A percentile compares a stretch with the other conserved stretches of the same genome.
Evolutionary conservation across 2,888 invertebrate genomes (phyloP).

Genomic region (Linnaemya tessellans): DNA sequence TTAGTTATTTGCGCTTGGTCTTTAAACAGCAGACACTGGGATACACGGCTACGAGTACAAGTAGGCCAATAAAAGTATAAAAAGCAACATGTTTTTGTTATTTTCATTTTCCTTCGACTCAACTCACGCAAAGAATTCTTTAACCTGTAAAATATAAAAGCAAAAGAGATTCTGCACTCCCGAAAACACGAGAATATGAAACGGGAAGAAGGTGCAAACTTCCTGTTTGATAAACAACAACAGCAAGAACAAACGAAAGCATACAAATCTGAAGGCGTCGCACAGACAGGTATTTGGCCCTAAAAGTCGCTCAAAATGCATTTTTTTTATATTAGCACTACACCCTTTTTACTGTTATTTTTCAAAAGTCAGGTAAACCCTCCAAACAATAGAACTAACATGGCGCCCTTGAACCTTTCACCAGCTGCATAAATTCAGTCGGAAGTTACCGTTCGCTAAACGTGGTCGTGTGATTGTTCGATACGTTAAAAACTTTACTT

Average conservation of each 20-base stretch:
- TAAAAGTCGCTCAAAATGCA: too few species aligned
- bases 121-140: conserved; percentile 41
- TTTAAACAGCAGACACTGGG: background rate
- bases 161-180: conserved; percentile 15
- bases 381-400: too few species aligned
- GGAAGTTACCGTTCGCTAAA: too few species aligned
- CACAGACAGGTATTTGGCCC: too few species aligned
- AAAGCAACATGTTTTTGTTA: conserved; percentile 20
- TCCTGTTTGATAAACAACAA: conserved; percentile 62
- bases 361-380: too few species aligned
- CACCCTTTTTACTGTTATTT: too few species aligned
- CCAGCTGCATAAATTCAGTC: too few species aligned
- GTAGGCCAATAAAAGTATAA: conserved; percentile 28
- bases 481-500: too few species aligned
- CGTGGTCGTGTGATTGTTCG: too few species aligned
- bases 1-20: background rate
- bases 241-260: background rate
- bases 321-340: too few species aligned
- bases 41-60: background rate
- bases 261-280: conserved; percentile 60
- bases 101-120: background rate
- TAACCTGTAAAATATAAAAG: conserved; percentile 3
- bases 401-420: too few species aligned
- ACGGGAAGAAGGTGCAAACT: conserved; percentile 65
- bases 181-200: background rate